phyloP scores from a whole-genome alignment of 1,140 invertebrate genomes.

The Drosophila sulfurigaster region DNA sequence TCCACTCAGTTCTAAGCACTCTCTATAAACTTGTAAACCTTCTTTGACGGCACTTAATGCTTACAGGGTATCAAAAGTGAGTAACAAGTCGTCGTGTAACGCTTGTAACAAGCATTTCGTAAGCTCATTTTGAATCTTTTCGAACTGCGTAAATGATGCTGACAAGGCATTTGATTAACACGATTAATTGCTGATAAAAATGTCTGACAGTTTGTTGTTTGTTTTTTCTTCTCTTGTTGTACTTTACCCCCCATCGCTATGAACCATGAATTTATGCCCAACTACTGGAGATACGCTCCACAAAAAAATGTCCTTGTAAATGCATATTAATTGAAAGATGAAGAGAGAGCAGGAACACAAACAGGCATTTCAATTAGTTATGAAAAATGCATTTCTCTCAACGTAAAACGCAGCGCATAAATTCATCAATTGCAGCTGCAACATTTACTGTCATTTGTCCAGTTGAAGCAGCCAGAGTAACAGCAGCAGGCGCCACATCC shows the following conservation, averaged over 20 bases:
- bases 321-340: constrained; percentile 55
- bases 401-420: constrained; percentile 66
- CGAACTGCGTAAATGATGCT: constrained; percentile 71
- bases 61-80: constrained; percentile 35
- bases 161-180: constrained; percentile 83
- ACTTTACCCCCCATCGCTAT: neutral
- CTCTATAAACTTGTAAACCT: neutral
- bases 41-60: neutral
- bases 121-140: constrained; percentile 61
- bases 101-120: constrained; percentile 55
- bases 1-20: neutral
- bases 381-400: constrained; percentile 78
- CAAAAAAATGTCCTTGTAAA: constrained; percentile 32
- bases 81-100: constrained; percentile 41
- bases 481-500: constrained; percentile 48
- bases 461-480: constrained; percentile 27
- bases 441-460: constrained; percentile 75
- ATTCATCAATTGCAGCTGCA: constrained; percentile 75
- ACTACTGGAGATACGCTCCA: constrained; percentile 63
- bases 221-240: neutral
- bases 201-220: constrained; percentile 78
- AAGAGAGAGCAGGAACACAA: constrained; percentile 5
- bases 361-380: constrained; percentile 69
- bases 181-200: constrained; percentile 83
- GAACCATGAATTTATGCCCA: constrained; percentile 8